A percentile compares a stretch with the other conserved stretches of the same genome.
Evolutionary conservation across 2,888 invertebrate genomes (phyloP).

Genomic region (Endotricha flammealis): DNA sequence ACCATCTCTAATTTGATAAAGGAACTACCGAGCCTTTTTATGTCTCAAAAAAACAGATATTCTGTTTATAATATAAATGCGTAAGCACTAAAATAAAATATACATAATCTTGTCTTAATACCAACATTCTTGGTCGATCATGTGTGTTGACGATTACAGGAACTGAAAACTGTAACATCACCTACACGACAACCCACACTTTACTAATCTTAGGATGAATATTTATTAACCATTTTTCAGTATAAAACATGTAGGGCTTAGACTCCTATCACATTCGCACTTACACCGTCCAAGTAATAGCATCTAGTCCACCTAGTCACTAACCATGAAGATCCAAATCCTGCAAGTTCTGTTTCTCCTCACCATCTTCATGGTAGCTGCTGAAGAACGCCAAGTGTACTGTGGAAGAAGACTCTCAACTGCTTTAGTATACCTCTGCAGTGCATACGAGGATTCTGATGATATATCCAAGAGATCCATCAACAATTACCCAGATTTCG

Average conservation of each 20-base stretch:
- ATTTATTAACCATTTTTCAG: conserved; percentile 5
- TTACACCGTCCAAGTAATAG: neutral
- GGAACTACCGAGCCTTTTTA: too few relatives aligned
- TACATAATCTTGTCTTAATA: too few relatives aligned
- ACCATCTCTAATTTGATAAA: too few relatives aligned
- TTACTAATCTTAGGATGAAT: too few relatives aligned
- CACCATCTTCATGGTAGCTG: neutral
- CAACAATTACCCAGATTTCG: neutral
- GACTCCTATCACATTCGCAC: neutral
- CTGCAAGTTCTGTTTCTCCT: neutral
- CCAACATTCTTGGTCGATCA: too few relatives aligned
- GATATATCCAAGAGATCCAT: conserved; percentile 2
- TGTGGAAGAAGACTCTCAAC: conserved; percentile 3
- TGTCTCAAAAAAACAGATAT: too few relatives aligned
- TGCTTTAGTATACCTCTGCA: conserved; percentile 1
- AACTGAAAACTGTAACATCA: too few relatives aligned
- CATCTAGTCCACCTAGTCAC: neutral
- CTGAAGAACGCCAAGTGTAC: neutral
- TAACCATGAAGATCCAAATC: conserved; percentile 1
- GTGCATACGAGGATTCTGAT: neutral
- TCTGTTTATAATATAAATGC: too few relatives aligned
- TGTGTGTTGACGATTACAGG: too few relatives aligned
- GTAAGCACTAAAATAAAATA: too few relatives aligned
- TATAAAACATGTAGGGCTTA: conserved; percentile 3
- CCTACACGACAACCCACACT: too few relatives aligned